Evolutionary conservation across 1,140 invertebrate species (phyloP).

Genomic region (Nephila pilipes): DNA sequence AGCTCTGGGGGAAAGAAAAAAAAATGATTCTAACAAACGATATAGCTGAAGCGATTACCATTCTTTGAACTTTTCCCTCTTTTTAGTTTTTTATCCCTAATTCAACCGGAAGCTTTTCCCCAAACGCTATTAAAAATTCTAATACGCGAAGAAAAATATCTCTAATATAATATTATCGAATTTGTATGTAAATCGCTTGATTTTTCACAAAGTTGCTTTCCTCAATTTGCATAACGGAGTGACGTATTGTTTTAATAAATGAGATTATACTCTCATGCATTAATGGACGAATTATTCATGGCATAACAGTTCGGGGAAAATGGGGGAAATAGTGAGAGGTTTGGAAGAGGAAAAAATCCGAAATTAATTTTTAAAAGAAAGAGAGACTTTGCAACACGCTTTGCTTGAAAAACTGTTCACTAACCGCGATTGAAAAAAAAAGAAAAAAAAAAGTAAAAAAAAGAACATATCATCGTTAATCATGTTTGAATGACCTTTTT

Average conservation of each 20-base stretch:
- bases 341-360: slow-evolving; percentile 45
- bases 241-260: slow-evolving; percentile 77
- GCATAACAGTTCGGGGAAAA: slow-evolving; percentile 29
- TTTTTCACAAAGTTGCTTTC: slow-evolving; percentile 65
- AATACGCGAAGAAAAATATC: slow-evolving; percentile 65
- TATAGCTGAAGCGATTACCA: slow-evolving; percentile 40
- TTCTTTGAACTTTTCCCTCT: neutral
- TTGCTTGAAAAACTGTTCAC: slow-evolving; percentile 32
- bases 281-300: slow-evolving; percentile 76
- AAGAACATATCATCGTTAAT: slow-evolving; percentile 66
- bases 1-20: neutral
- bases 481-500: slow-evolving; percentile 68
- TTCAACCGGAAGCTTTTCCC: slow-evolving; percentile 28
- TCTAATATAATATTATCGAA: slow-evolving; percentile 74
- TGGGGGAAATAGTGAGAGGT: neutral
- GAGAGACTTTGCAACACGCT: slow-evolving; percentile 7
- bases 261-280: slow-evolving; percentile 66
- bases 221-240: slow-evolving; percentile 71
- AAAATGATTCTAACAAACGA: slow-evolving; percentile 16
- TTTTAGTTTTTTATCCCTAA: slow-evolving; percentile 27
- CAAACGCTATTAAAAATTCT: slow-evolving; percentile 72
- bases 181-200: slow-evolving; percentile 71
- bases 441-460: slow-evolving; percentile 21
- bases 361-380: slow-evolving; percentile 73
- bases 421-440: neutral